Conservation (phyloP, 2,888 invertebrate genomes). For the Andrena hattorfiana region DNA sequence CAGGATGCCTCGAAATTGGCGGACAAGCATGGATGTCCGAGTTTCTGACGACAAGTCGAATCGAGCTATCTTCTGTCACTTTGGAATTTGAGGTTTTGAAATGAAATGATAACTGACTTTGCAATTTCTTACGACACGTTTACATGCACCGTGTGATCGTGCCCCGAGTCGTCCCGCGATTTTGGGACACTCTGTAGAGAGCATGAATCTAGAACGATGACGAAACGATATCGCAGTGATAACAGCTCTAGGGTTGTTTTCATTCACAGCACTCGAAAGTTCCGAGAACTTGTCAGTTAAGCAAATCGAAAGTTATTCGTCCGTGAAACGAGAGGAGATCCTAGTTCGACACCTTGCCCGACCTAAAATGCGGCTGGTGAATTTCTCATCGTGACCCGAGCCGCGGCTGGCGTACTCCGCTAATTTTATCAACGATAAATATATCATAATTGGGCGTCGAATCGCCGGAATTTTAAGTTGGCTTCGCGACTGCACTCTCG, state of each 20-base stretch:
- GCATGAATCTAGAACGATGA: slow-evolving; percentile 55
- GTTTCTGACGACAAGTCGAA: too few species aligned
- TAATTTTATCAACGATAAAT: neutral
- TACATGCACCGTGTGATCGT: too few species aligned
- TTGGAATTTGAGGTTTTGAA: too few species aligned
- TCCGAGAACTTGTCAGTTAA: slow-evolving; percentile 46
- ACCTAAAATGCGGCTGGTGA: slow-evolving; percentile 14
- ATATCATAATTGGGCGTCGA: neutral
- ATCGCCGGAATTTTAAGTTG: neutral
- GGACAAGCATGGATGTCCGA: too few species aligned
- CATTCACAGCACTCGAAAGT: slow-evolving; percentile 55
- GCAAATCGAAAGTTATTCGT: slow-evolving; percentile 59
- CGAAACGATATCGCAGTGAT: slow-evolving; percentile 66
- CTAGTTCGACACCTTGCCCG: slow-evolving; percentile 7
- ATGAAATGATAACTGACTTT: too few species aligned
- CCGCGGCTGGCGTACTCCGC: neutral
- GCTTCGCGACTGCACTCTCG: neutral
- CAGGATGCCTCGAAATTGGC: too few species aligned
- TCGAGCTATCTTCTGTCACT: too few species aligned
- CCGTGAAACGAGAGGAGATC: slow-evolving; percentile 13
- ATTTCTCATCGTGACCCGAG: slow-evolving; percentile 19
- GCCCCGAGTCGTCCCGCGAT: too few species aligned
- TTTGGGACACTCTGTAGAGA: slow-evolving; percentile 4
- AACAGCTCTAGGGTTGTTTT: slow-evolving; percentile 66
- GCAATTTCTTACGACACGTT: too few species aligned